A percentile compares a stretch with the other conserved stretches of the same genome.
phyloP scores from a whole-genome alignment of 1,140 invertebrate species.

The Venturia canescens region DNA sequence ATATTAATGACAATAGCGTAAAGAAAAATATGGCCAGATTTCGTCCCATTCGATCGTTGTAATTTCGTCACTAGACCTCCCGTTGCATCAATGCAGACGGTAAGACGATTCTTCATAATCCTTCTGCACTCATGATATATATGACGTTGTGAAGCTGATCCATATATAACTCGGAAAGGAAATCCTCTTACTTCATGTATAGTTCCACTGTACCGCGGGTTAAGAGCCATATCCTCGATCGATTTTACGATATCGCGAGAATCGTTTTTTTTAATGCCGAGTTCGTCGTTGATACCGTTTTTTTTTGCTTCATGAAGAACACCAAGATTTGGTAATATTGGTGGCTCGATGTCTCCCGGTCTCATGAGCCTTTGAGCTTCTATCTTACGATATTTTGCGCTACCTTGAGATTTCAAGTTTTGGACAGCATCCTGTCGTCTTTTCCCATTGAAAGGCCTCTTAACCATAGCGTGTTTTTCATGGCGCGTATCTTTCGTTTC shows the following conservation, averaged over 20 bases:
- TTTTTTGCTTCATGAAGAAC: slow-evolving; percentile 14
- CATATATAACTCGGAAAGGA: slow-evolving; percentile 12
- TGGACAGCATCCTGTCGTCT: background rate
- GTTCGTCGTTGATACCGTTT: slow-evolving; percentile 17
- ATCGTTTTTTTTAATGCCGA: background rate
- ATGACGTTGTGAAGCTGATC: background rate
- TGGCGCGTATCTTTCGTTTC: slow-evolving; percentile 6
- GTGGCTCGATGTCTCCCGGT: slow-evolving; percentile 22
- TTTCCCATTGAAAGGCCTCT: slow-evolving; percentile 26
- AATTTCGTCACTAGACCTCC: slow-evolving; percentile 44
- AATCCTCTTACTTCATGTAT: slow-evolving; percentile 12
- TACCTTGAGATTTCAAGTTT: background rate
- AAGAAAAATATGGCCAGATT: slow-evolving; percentile 51
- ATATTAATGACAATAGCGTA: slow-evolving; percentile 40
- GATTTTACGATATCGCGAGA: slow-evolving; percentile 25
- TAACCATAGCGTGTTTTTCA: slow-evolving; percentile 1
- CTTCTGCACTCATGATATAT: background rate
- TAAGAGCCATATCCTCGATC: slow-evolving; percentile 30
- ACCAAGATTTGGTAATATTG: background rate
- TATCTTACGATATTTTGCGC: slow-evolving; percentile 1
- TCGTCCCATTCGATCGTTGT: background rate
- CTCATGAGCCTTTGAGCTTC: slow-evolving; percentile 2
- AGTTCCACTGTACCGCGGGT: background rate
- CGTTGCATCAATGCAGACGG: slow-evolving; percentile 44
- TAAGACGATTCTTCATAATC: background rate